These are phyloP conservation scores for Melanotaenia nigrans DNA, from an alignment of 2,797 vertebrate species.

Conservation along the genomic window DNA sequence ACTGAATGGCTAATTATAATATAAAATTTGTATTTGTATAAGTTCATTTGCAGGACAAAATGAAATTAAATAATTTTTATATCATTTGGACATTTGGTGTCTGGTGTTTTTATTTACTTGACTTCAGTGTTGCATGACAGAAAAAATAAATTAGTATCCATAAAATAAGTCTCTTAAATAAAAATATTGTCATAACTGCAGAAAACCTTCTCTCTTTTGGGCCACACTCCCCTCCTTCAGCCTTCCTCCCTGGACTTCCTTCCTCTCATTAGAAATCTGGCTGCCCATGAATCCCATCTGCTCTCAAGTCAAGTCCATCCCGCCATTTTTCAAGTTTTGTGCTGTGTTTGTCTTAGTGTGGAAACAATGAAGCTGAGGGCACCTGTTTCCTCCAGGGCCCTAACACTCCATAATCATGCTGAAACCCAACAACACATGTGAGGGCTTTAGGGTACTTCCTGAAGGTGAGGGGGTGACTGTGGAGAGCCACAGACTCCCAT, in stretches of 20 bases:
- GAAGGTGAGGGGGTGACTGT: constrained; percentile 12
- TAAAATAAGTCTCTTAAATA: not conserved
- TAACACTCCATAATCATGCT: constrained; percentile 19
- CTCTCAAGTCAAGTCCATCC: constrained; percentile 22
- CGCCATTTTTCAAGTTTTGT: constrained; percentile 31
- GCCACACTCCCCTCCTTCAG: constrained; percentile 21
- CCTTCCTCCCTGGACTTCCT: constrained; percentile 66
- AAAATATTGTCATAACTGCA: not conserved
- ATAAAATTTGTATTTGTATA: constrained; percentile 52
- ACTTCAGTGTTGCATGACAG: not conserved
- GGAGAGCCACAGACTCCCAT: constrained; percentile 41
- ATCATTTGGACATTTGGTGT: constrained; percentile 56
- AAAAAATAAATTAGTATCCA: not conserved
- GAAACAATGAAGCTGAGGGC: constrained; percentile 76
- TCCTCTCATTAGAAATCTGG: constrained; percentile 67
- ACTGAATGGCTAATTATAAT: constrained; percentile 61
- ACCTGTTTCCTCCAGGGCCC: constrained; percentile 79
- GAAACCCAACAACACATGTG: constrained; percentile 51
- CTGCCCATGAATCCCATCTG: constrained; percentile 63
- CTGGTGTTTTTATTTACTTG: constrained; percentile 48
- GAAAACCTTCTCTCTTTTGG: not conserved
- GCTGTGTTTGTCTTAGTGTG: constrained; percentile 47
- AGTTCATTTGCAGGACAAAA: constrained; percentile 86
- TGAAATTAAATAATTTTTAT: constrained; percentile 81
- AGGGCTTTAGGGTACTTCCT: constrained; percentile 56